A percentile compares a stretch with the other conserved stretches of the same genome.
Evolutionary conservation across 2,888 invertebrate genomes (phyloP).

Genomic region (Litoditis marina): DNA sequence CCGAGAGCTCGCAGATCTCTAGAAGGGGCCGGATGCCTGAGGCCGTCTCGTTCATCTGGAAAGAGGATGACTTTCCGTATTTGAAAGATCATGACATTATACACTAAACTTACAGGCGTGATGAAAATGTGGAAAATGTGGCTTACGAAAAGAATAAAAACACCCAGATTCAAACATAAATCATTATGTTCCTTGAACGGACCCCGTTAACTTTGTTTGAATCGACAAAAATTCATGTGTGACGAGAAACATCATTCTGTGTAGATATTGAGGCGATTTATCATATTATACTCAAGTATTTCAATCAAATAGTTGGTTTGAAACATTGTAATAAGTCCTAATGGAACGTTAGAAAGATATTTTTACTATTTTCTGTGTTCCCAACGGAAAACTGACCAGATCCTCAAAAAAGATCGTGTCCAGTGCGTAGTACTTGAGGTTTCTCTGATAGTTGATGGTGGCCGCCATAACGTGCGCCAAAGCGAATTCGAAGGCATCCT

Average conservation of each 20-base stretch:
- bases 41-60: slow-evolving; percentile 33
- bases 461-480: slow-evolving; percentile 28
- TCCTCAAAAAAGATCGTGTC: slow-evolving; percentile 28
- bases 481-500: slow-evolving; percentile 26
- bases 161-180: too few species aligned
- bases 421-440: slow-evolving; percentile 23
- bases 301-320: too few species aligned
- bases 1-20: slow-evolving; percentile 31
- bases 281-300: too few species aligned
- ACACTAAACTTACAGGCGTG: neutral
- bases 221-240: too few species aligned
- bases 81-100: neutral
- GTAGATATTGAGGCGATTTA: too few species aligned
- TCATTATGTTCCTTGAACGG: too few species aligned
- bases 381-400: slow-evolving; percentile 21
- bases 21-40: slow-evolving; percentile 24
- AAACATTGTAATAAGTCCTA: too few species aligned
- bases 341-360: neutral
- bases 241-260: too few species aligned
- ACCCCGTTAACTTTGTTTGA: too few species aligned
- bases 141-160: too few species aligned
- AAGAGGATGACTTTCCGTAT: slow-evolving; percentile 3
- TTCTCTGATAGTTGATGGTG: slow-evolving; percentile 21
- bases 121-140: neutral
- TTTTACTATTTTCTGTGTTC: too few species aligned